Percentiles rank a stretch among this genome's conserved stretches.
Conservation (phyloP, 2,113 vertebrate species). For the Actinemys pallida region DNA sequence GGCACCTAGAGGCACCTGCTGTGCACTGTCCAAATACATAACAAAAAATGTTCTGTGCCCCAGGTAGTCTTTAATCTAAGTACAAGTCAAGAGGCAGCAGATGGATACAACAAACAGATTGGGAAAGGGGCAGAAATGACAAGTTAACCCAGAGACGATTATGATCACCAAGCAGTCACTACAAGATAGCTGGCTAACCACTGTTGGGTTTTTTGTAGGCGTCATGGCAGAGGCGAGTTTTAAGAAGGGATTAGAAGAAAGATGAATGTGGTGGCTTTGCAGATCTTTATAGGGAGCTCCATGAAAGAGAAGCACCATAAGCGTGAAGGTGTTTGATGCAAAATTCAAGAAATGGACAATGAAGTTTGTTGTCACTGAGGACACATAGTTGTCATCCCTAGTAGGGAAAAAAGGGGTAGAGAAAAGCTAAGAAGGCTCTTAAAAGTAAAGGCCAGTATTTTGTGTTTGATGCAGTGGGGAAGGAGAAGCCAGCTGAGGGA, state of each 20-base stretch:
- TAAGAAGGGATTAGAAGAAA: slow-evolving; percentile 58
- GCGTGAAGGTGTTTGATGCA: rapidly evolving
- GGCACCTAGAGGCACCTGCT: not conserved
- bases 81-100: slow-evolving; percentile 18
- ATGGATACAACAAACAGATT: slow-evolving; percentile 66
- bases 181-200: slow-evolving; percentile 69
- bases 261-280: not conserved
- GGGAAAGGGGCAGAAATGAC: slow-evolving; percentile 67
- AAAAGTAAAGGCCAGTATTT: not conserved
- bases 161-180: slow-evolving; percentile 67
- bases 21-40: not conserved
- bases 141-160: slow-evolving; percentile 70
- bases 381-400: not conserved
- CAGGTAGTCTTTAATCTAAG: slow-evolving; percentile 46
- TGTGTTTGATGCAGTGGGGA: not conserved
- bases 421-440: not conserved
- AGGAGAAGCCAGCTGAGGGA: not conserved
- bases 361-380: not conserved
- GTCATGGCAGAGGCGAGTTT: slow-evolving; percentile 55
- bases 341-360: not conserved
- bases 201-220: slow-evolving; percentile 62
- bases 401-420: not conserved
- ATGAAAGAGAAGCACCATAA: not conserved
- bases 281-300: not conserved
- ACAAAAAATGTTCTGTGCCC: not conserved